Base-by-base conservation (phyloP, 2,113 vertebrate genomes). In the Anseranas semipalmata region DNA sequence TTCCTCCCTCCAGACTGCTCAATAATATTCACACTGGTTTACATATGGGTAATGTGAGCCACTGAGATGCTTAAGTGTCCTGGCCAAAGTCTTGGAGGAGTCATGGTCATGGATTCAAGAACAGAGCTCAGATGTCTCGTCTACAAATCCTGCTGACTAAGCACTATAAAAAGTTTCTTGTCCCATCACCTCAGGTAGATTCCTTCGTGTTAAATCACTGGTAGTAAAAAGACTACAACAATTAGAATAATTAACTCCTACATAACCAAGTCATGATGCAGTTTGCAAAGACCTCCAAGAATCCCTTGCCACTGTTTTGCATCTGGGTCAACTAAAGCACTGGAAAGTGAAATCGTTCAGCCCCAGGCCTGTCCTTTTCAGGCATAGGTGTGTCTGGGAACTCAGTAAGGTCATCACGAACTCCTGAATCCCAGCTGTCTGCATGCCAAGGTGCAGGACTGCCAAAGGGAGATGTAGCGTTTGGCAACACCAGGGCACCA, bases 191-290 rank as follows among this genome's bases (percentile, higher is more conserved):
- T 80, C 55, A 16, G 32, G 89, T 85, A 79, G 62, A 96, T 95
- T 93, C 74, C 35, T 87, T 79, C 46, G 37, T 80, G 74, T 15
- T 91, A 83, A 89, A 58, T 96, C 93, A 87, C 71, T 46, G 50
- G 9, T 11, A 58, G 28, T 21, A 58, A 75, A 75, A 94, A 71
- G 48, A 33, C 21, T 50, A 52, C 21, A 37, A 85, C 43, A 87
- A 92, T 93, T 89, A 89, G 56, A 74, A 78, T 63, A 92, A 96
- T 94, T 94, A 96, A 89, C 73, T 87, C 84, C 70, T 37, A 75
- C 84, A 75, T 22, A 68, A 92, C 30, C 33, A 60, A 78, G 77
- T 56, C 48, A 20, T 60, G 48, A 87, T 72, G 35, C 14, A 76
- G 77, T 94, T 66, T 62, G 37, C 67, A 80, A 86, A 88, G 78